Percentiles rank a stretch among this genome's conserved stretches.
Evolutionary conservation across 2,797 vertebrate species (phyloP).

Genomic region (Takifugu rubripes): DNA sequence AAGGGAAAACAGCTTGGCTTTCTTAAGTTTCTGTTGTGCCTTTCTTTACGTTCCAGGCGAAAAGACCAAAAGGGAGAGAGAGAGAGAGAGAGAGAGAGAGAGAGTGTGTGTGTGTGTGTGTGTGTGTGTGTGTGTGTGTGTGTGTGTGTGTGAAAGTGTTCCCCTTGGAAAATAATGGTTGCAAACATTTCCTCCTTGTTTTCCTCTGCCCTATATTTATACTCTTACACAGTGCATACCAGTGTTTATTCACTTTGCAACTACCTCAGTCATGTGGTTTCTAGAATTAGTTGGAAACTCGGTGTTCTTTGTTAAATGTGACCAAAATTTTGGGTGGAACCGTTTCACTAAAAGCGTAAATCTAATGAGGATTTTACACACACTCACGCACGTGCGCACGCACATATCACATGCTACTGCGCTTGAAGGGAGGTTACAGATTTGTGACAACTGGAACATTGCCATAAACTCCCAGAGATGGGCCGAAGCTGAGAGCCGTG

Average conservation of each 20-base stretch:
- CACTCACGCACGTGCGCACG: background rate
- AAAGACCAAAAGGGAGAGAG: constrained; percentile 28
- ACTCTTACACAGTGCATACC: constrained; percentile 28
- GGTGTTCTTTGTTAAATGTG: background rate
- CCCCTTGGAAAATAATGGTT: constrained; percentile 61
- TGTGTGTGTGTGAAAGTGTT: constrained; percentile 39
- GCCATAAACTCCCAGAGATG: no score
- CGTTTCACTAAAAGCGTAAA: background rate
- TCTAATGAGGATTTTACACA: background rate
- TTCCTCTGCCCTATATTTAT: constrained; percentile 57
- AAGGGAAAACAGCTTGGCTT: constrained; percentile 34
- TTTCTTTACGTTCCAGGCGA: constrained; percentile 42
- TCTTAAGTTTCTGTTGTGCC: constrained; percentile 11
- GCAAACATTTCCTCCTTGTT: constrained; percentile 58
- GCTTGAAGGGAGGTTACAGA: background rate
- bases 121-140: constrained; percentile 10
- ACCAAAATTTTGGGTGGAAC: constrained; percentile 2
- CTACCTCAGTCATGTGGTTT: constrained; percentile 47
- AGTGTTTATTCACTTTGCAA: constrained; percentile 41
- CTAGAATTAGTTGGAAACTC: constrained; percentile 34
- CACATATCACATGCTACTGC: background rate
- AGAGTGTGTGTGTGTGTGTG: constrained; percentile 14
- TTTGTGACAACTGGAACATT: no score
- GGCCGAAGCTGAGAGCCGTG: no score
- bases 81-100: no score